phyloP scores from a whole-genome alignment of 1,140 invertebrate species.

The Thaumatotibia leucotreta region DNA sequence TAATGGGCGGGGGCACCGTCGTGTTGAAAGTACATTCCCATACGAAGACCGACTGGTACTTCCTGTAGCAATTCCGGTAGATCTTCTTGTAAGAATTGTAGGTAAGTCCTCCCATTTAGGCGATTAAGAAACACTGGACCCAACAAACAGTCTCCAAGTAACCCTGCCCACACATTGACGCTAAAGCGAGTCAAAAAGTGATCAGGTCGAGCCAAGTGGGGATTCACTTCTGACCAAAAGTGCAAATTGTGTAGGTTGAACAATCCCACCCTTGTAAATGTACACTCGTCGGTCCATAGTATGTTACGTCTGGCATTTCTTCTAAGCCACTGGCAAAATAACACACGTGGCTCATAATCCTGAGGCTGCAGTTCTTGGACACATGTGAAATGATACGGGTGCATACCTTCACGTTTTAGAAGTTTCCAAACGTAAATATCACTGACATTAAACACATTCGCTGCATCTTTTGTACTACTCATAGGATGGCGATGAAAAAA shows the following conservation, averaged over 20 bases:
- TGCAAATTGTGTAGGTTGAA: not conserved
- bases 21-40: too few species aligned
- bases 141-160: not conserved
- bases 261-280: not conserved
- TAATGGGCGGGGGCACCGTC: too few species aligned
- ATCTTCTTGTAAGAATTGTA: not conserved
- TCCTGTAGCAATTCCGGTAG: too few species aligned
- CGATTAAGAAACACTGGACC: not conserved
- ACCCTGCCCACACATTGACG: not conserved
- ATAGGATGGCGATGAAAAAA: too few species aligned
- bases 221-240: not conserved
- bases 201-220: not conserved
- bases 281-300: not conserved
- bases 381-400: not conserved
- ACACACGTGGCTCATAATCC: not conserved
- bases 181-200: not conserved
- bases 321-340: not conserved
- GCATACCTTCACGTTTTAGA: not conserved
- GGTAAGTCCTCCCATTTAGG: not conserved
- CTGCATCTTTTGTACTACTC: too few species aligned
- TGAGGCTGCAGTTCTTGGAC: not conserved
- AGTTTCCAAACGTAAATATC: too few species aligned
- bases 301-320: not conserved
- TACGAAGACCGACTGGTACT: too few species aligned
- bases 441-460: too few species aligned